Evolutionary conservation across 2,888 invertebrate genomes (phyloP).

Genomic region (Acanthopleura granulata): DNA sequence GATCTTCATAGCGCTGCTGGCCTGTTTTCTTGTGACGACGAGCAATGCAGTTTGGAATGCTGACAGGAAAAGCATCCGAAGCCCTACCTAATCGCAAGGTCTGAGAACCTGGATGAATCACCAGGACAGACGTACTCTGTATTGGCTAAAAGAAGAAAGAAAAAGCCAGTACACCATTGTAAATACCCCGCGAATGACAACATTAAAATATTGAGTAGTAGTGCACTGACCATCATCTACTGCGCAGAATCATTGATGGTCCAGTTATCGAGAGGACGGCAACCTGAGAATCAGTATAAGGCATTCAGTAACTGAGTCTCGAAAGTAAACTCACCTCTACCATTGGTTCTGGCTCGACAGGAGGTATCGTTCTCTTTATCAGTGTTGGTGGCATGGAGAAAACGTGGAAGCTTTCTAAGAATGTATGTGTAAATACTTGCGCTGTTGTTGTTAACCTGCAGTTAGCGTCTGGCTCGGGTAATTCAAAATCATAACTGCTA

Average conservation of each 20-base stretch:
- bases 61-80: slow-evolving; percentile 88
- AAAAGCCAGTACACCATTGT: background rate
- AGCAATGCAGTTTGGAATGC: slow-evolving; percentile 88
- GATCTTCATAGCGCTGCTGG: slow-evolving; percentile 39
- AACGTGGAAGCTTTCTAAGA: no score
- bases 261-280: no score
- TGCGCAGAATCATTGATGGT: no score
- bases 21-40: slow-evolving; percentile 71
- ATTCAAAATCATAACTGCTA: no score
- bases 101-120: slow-evolving; percentile 95
- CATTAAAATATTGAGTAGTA: no score
- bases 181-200: no score
- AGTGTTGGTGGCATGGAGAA: slow-evolving; percentile 32
- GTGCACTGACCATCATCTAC: no score
- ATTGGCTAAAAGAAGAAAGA: slow-evolving; percentile 44
- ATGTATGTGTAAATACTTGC: no score
- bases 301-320: background rate
- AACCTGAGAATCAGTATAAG: no score
- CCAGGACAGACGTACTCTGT: slow-evolving; percentile 72
- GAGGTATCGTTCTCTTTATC: slow-evolving; percentile 33
- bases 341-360: slow-evolving; percentile 33
- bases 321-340: slow-evolving; percentile 18
- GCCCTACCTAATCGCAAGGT: slow-evolving; percentile 91
- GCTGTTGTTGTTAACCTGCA: no score
- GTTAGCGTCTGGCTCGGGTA: no score